Evolutionary conservation across 1,140 invertebrate genomes (phyloP).

Genomic region (Brachionus asplanchnoidis): DNA sequence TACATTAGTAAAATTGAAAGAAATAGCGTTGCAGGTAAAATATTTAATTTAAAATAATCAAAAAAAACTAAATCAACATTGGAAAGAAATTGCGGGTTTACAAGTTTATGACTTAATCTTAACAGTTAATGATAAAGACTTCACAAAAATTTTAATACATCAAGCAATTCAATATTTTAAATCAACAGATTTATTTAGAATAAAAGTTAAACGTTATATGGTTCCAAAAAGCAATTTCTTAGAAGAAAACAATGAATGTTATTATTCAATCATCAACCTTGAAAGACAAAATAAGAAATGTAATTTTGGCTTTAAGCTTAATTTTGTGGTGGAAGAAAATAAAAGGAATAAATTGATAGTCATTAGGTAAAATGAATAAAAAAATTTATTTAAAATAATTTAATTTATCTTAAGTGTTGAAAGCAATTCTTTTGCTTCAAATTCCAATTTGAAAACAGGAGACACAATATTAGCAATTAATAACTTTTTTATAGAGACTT

Average conservation of each 20-base stretch:
- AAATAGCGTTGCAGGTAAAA: not conserved
- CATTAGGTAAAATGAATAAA: not conserved
- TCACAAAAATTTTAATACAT: not conserved
- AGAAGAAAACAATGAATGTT: not conserved
- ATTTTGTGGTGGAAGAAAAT: not conserved
- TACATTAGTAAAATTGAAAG: constrained; percentile 1
- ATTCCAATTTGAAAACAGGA: not conserved
- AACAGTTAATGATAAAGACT: not conserved
- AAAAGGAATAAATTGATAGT: not conserved
- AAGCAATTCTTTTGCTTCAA: not conserved
- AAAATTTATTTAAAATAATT: not conserved
- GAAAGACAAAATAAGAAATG: not conserved
- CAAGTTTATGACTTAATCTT: not conserved
- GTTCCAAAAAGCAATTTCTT: not conserved
- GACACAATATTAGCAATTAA: not conserved
- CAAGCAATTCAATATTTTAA: not conserved
- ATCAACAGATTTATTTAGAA: not conserved
- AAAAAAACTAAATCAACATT: no score
- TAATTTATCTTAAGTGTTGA: not conserved
- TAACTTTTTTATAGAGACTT: not conserved
- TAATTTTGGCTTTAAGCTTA: not conserved
- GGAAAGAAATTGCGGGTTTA: not conserved
- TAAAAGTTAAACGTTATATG: not conserved
- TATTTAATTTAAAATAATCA: not conserved
- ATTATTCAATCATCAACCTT: not conserved